phyloP scores from a whole-genome alignment of 2,888 invertebrate species.

The Macaria notata region DNA sequence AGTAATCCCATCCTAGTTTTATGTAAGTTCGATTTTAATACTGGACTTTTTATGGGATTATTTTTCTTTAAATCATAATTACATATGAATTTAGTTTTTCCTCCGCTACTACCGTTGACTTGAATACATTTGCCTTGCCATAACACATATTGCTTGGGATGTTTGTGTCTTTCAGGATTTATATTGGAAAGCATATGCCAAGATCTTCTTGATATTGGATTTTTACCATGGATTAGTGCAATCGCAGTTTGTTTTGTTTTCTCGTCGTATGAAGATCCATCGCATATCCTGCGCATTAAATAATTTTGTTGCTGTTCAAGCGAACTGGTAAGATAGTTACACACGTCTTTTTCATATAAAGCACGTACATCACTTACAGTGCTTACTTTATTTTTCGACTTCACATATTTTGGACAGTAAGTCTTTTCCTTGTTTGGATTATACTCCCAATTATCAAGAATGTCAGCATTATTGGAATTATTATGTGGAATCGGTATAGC shows the following conservation, averaged over 20 bases:
- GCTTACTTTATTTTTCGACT: slow-evolving; percentile 59
- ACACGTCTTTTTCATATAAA: slow-evolving; percentile 62
- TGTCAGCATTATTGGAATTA: slow-evolving; percentile 14
- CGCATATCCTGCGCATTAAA: slow-evolving; percentile 63
- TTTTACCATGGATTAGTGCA: slow-evolving; percentile 53
- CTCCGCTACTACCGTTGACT: slow-evolving; percentile 66
- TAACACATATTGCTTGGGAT: slow-evolving; percentile 59
- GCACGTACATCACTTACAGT: slow-evolving; percentile 67
- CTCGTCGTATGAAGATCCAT: slow-evolving; percentile 54
- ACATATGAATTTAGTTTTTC: slow-evolving; percentile 58
- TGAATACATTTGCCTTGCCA: slow-evolving; percentile 63
- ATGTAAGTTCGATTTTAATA: slow-evolving; percentile 29
- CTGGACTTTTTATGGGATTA: slow-evolving; percentile 1
- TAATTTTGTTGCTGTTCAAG: slow-evolving; percentile 60
- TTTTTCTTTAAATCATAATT: slow-evolving; percentile 50
- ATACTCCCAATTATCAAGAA: slow-evolving; percentile 49
- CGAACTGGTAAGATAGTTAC: slow-evolving; percentile 48
- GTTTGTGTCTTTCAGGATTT: slow-evolving; percentile 54
- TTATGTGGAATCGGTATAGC: slow-evolving; percentile 46
- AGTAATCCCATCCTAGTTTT: slow-evolving; percentile 51
- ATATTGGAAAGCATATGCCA: slow-evolving; percentile 75
- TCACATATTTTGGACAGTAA: slow-evolving; percentile 59
- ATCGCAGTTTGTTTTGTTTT: slow-evolving; percentile 57
- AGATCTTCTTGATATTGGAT: slow-evolving; percentile 58
- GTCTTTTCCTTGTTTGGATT: slow-evolving; percentile 56